phyloP scores from a whole-genome alignment of 2,797 vertebrate species.

The Diplodus puntazzo region DNA sequence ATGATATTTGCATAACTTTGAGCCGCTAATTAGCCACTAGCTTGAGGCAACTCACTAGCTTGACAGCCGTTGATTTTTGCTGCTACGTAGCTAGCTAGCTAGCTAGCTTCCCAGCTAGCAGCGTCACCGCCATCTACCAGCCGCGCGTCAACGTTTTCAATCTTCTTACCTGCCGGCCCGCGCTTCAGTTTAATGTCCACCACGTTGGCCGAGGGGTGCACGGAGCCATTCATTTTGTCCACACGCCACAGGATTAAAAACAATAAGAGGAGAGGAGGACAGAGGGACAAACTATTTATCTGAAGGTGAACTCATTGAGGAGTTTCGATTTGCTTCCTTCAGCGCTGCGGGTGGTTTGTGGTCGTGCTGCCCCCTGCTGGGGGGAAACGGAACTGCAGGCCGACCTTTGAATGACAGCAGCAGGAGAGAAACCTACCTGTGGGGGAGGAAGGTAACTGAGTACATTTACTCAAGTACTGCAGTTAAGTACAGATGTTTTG shows the following conservation, averaged over 20 bases:
- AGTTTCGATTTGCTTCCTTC: constrained; percentile 68
- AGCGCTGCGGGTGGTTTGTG: background rate
- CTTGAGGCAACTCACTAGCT: constrained; percentile 19
- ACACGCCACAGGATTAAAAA: background rate
- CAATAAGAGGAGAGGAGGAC: background rate
- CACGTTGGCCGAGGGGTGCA: constrained; percentile 42
- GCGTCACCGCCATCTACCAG: constrained; percentile 11
- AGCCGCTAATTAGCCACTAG: constrained; percentile 61
- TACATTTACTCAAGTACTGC: no score
- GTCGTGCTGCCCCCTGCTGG: constrained; percentile 66
- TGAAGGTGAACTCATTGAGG: constrained; percentile 80
- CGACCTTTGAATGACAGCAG: constrained; percentile 24
- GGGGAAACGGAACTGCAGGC: constrained; percentile 8
- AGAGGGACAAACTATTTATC: constrained; percentile 53
- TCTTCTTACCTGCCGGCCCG: constrained; percentile 79
- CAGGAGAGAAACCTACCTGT: background rate
- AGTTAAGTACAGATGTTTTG: no score
- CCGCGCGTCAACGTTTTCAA: background rate
- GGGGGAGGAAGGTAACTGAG: no score
- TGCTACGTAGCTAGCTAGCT: constrained; percentile 45
- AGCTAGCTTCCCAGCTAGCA: background rate
- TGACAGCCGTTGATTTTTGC: constrained; percentile 20
- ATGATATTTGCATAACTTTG: background rate
- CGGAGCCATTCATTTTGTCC: constrained; percentile 81
- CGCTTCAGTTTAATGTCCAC: constrained; percentile 79